Evolutionary conservation across 35 echinoderm and acorn worm genomes (phyloP).

Genomic region (Ophiothrix spiculata): DNA sequence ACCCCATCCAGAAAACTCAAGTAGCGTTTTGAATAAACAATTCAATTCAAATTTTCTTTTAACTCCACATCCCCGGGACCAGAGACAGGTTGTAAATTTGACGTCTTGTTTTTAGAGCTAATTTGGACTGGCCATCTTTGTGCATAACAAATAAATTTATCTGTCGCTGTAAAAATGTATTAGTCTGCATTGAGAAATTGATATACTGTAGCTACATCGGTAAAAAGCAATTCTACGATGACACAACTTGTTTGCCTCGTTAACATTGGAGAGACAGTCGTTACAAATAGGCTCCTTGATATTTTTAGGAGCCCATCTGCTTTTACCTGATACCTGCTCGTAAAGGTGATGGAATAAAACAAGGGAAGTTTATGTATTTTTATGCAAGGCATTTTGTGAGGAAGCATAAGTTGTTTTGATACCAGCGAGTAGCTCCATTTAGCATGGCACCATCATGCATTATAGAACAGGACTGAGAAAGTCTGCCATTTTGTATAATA

Average conservation of each 20-base stretch:
- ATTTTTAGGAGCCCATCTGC: background rate
- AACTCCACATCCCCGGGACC: background rate
- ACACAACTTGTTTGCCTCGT: no score
- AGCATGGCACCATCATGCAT: no score
- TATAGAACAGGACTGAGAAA: no score
- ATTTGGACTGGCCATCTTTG: background rate
- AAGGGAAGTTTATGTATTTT: background rate
- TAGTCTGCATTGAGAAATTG: background rate
- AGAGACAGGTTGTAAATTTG: background rate
- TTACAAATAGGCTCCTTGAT: background rate
- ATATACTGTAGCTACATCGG: no score
- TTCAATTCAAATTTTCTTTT: background rate
- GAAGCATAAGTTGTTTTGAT: background rate
- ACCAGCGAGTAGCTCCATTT: background rate
- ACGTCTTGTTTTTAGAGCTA: background rate
- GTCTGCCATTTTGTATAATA: no score
- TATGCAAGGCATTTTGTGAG: background rate
- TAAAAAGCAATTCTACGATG: no score
- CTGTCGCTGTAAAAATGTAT: background rate
- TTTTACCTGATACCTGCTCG: background rate
- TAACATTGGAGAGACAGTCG: no score
- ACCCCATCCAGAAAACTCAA: background rate
- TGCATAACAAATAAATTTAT: background rate
- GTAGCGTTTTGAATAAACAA: background rate
- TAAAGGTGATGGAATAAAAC: no score